Conservation (phyloP, 2,797 vertebrate genomes). For the Esox lucius region DNA sequence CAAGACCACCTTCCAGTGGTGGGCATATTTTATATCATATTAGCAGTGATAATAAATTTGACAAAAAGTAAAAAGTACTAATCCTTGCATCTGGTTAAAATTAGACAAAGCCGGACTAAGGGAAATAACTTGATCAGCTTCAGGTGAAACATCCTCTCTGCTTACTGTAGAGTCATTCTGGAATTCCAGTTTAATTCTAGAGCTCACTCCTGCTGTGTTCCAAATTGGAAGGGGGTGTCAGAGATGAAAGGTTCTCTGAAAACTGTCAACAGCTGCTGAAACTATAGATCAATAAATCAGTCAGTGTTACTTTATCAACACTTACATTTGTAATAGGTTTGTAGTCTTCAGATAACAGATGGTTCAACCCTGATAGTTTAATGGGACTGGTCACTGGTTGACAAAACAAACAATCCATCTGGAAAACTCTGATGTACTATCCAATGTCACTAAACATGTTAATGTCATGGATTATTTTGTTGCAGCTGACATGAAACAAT, state of each 20-base stretch:
- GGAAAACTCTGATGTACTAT: background rate
- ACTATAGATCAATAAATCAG: slow-evolving; percentile 30
- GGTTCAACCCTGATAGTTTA: slow-evolving; percentile 27
- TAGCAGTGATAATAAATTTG: background rate
- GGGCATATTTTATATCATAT: no score
- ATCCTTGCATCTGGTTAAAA: background rate
- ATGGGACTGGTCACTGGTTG: slow-evolving; percentile 1
- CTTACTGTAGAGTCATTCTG: slow-evolving; percentile 30
- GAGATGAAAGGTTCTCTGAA: slow-evolving; percentile 44
- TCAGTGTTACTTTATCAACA: slow-evolving; percentile 45
- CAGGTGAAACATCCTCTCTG: slow-evolving; percentile 40
- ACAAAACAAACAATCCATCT: background rate
- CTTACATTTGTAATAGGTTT: slow-evolving; percentile 22
- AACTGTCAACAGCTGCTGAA: slow-evolving; percentile 52
- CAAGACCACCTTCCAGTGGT: no score
- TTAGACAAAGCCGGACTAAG: background rate
- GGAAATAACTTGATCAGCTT: slow-evolving; percentile 38
- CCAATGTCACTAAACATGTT: background rate
- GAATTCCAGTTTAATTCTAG: background rate
- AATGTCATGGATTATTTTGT: background rate
- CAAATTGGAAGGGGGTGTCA: slow-evolving; percentile 52
- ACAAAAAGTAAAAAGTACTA: background rate
- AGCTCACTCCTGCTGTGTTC: slow-evolving; percentile 54
- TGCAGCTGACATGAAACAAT: background rate
- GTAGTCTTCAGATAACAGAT: slow-evolving; percentile 38